These are phyloP conservation scores for Artemisiospiza belli DNA, from an alignment of 2,113 vertebrate species.

Conservation along the genomic window DNA sequence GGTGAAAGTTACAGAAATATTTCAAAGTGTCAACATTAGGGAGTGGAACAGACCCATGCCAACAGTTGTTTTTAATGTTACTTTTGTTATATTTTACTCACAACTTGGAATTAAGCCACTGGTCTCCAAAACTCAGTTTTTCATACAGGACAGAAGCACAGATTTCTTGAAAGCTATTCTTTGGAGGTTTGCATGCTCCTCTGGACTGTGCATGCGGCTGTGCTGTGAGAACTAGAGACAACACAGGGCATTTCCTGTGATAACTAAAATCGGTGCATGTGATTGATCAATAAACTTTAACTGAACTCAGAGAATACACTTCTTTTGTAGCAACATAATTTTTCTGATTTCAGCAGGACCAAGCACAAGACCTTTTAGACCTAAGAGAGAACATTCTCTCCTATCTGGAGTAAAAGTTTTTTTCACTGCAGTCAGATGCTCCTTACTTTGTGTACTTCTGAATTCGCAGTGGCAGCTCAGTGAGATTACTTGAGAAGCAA, in stretches of 20 bases:
- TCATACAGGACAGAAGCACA: neutral
- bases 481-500: neutral
- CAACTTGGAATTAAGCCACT: neutral
- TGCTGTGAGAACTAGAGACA: neutral
- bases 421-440: neutral
- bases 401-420: neutral
- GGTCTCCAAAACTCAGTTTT: neutral
- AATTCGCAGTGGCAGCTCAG: neutral
- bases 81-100: neutral
- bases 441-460: neutral
- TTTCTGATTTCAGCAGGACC: neutral
- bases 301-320: neutral
- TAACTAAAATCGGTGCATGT: neutral
- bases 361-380: neutral
- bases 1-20: neutral
- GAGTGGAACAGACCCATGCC: neutral
- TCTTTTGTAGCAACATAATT: neutral
- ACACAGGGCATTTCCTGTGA: neutral
- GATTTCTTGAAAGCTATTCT: neutral
- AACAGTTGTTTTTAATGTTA: neutral
- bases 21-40: neutral
- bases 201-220: neutral
- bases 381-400: neutral
- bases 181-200: neutral
- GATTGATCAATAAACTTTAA: neutral